A percentile compares a stretch with the other conserved stretches of the same genome.
Evolutionary conservation across 2,888 invertebrate genomes (phyloP).

Genomic region (Lepidochrysops patricia): DNA sequence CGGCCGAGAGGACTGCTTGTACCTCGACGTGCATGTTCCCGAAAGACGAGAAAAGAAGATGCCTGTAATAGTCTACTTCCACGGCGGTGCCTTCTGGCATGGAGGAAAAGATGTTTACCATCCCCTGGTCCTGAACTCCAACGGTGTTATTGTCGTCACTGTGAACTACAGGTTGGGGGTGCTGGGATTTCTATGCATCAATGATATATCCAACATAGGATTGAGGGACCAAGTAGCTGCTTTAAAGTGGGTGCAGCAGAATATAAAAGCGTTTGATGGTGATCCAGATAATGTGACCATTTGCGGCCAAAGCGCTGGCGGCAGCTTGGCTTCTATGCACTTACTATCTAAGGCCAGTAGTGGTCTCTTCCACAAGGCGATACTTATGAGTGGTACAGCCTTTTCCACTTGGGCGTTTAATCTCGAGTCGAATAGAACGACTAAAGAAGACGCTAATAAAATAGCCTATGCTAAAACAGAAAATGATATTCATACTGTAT

Average conservation of each 20-base stretch:
- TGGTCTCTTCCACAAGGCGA: conserved; percentile 56
- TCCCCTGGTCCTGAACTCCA: conserved; percentile 54
- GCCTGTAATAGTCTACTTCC: conserved; percentile 57
- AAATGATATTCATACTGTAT: conserved; percentile 38
- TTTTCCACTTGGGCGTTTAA: conserved; percentile 59
- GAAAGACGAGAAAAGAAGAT: conserved; percentile 28
- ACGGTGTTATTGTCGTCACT: conserved; percentile 46
- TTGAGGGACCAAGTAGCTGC: conserved; percentile 61
- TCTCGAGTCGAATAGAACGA: conserved; percentile 36
- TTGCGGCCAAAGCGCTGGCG: conserved; percentile 61
- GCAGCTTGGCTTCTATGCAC: conserved; percentile 52
- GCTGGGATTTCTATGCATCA: conserved; percentile 54
- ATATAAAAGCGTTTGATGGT: conserved; percentile 57
- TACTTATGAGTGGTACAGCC: conserved; percentile 53
- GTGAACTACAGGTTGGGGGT: conserved; percentile 58
- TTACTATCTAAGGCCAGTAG: conserved; percentile 44
- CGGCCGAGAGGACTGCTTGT: conserved; percentile 9
- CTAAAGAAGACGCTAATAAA: conserved; percentile 47
- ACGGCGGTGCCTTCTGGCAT: conserved; percentile 61
- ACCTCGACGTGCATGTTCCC: not conserved
- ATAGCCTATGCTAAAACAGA: conserved; percentile 32
- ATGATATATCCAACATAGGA: conserved; percentile 54
- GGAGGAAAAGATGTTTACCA: conserved; percentile 59
- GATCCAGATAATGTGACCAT: conserved; percentile 62
- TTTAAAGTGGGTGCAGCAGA: conserved; percentile 53